Evolutionary conservation across 53 echinoderm and acorn worm species (phyloP).

Genomic region (Echinarachnius parma): DNA sequence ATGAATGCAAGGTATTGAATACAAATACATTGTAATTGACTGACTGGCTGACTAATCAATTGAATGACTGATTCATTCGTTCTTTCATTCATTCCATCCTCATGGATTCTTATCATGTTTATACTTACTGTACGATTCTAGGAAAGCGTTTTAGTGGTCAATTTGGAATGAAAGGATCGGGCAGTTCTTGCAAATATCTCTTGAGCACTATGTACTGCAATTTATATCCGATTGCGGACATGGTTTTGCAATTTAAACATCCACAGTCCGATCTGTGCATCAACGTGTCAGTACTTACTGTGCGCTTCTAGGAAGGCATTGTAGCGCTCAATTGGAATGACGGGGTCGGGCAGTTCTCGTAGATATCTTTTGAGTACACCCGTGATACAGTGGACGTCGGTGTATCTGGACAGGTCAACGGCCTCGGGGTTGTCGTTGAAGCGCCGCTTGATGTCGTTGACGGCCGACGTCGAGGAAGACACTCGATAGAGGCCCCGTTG

Average conservation of each 20-base stretch:
- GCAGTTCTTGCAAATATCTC: constrained; percentile 79
- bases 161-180: constrained; percentile 92
- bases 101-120: too few species aligned
- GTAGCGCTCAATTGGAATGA: constrained; percentile 87
- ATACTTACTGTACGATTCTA: constrained; percentile 80
- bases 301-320: constrained; percentile 70
- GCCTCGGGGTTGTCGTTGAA: constrained; percentile 54
- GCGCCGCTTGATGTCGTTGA: constrained; percentile 71
- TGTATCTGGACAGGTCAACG: constrained; percentile 55
- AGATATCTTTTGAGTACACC: constrained; percentile 86
- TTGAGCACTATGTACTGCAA: constrained; percentile 78
- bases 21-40: too few species aligned
- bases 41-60: too few species aligned
- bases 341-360: constrained; percentile 88
- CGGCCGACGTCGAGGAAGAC: constrained; percentile 69
- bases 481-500: constrained; percentile 65
- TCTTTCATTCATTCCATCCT: too few species aligned
- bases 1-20: too few species aligned
- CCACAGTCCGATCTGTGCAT: too few species aligned
- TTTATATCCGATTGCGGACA: constrained; percentile 85
- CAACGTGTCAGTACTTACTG: too few species aligned
- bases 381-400: constrained; percentile 81
- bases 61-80: too few species aligned
- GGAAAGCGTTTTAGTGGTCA: constrained; percentile 76
- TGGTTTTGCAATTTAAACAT: too few species aligned